A percentile compares a stretch with the other conserved stretches of the same genome.
Evolutionary conservation across 2,797 vertebrate genomes (phyloP).

Genomic region (Poeciliopsis gracilis): DNA sequence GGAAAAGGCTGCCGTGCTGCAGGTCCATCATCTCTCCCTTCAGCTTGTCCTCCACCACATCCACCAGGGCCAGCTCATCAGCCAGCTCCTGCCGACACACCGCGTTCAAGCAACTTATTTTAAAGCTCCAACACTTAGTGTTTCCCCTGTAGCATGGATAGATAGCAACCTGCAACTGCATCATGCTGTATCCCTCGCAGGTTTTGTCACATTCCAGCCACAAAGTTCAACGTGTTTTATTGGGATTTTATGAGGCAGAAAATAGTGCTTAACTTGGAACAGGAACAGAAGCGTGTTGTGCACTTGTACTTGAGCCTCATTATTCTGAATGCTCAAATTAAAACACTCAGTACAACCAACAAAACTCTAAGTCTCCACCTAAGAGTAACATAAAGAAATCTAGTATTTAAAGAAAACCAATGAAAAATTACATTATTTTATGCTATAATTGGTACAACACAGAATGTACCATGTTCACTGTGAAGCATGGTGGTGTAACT

Average conservation of each 20-base stretch:
- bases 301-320: not conserved
- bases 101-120: not conserved
- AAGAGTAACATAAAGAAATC: not conserved
- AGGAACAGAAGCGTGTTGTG: not conserved
- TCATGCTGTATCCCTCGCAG: not conserved
- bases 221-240: not conserved
- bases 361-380: not conserved
- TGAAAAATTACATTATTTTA: not conserved
- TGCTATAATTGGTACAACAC: not conserved
- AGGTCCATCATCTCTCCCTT: constrained; percentile 98
- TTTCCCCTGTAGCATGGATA: not conserved
- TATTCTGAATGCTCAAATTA: not conserved
- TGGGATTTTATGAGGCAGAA: not conserved
- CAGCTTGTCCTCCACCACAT: constrained; percentile 95
- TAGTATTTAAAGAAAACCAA: not conserved
- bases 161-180: not conserved
- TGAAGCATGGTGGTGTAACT: not conserved
- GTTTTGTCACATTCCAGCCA: not conserved
- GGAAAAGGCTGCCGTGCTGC: constrained; percentile 94
- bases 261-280: not conserved
- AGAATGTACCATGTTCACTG: not conserved
- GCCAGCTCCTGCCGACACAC: constrained; percentile 82
- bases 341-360: not conserved
- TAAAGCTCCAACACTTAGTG: not conserved
- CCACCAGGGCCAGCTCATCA: constrained; percentile 94